Base-by-base conservation (phyloP, 53 echinoderm and acorn worm species). In the Antedon mediterranea region DNA sequence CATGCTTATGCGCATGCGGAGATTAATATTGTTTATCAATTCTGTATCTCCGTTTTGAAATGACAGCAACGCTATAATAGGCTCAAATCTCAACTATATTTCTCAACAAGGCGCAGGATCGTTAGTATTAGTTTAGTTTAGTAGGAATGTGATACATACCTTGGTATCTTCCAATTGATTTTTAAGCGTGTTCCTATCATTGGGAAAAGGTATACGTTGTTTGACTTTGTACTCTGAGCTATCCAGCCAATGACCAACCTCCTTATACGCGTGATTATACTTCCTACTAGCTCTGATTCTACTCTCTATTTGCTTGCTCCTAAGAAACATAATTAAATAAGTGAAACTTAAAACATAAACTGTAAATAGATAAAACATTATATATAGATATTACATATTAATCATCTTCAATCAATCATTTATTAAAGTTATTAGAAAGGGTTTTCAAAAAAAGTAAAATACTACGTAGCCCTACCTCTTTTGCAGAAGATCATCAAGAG, bases 131-230 rank as follows among this genome's bases (percentile, higher is more conserved):
- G 6, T 44, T 44, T 70, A 28, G 26, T 28, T 72, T 29, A 33
- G 23, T 29, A 20, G 29, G 13, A 70, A 27, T 28, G 11, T 26
- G 27, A 78, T 23, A 34, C 85, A 42, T 74, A 97, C 98, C 92
- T 92, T 97, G 87, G 87, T 72, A 30, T 90, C 86, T 73, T 97
- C 92, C 29, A 91, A 76, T 81, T 97, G 98, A 32, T 92, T 84
- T 80, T 92, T 85, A 14, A 97, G 84, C 0, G 92, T 90, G 80
- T 81, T 84, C 13, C 87, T 73, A 42, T 97, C 93, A 30, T 79
- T 82, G 31, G 92, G 84, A 0, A 90, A 88, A 31, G 85, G 80
- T 28, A 88, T 86, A 18, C 92, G 83, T 28, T 92, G 92, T 37
- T 81, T 20, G 31, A 93, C 84, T 79, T 91, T 97, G 76, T 85